A percentile compares a stretch with the other conserved stretches of the same genome.
phyloP scores from a whole-genome alignment of 2,797 vertebrate species.

The Spheniscus humboldti region DNA sequence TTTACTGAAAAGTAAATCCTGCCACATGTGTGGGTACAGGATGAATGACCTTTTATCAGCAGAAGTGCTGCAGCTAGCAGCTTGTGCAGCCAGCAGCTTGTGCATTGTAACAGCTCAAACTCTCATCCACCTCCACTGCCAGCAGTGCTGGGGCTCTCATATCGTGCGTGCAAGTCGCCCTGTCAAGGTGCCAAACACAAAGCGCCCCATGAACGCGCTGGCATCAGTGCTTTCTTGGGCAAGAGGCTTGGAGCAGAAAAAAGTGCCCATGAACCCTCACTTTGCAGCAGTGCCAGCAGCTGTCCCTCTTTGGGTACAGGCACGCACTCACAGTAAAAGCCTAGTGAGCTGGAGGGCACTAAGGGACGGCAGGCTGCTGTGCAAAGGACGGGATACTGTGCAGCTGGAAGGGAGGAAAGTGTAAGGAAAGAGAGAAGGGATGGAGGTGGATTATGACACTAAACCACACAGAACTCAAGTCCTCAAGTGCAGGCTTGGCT shows the following conservation, averaged over 20 bases:
- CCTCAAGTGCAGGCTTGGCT: not conserved
- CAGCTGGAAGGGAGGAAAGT: not conserved
- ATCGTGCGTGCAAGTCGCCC: too few relatives aligned
- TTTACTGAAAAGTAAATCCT: not conserved
- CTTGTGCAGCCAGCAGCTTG: not conserved
- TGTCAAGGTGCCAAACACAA: fast-evolving
- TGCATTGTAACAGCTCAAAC: not conserved
- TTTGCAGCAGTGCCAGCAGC: not conserved
- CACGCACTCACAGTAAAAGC: fast-evolving
- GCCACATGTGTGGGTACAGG: not conserved
- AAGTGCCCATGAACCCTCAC: not conserved
- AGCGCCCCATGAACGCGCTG: not conserved
- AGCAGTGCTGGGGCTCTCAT: not conserved
- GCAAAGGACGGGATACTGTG: not conserved
- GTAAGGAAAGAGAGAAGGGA: not conserved
- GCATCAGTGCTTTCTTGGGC: not conserved
- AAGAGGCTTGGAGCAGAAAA: not conserved
- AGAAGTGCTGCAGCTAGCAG: not conserved
- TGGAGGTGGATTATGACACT: not conserved
- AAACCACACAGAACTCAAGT: not conserved
- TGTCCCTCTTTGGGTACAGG: not conserved
- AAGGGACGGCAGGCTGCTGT: not conserved
- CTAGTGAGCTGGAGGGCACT: not conserved
- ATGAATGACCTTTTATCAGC: not conserved
- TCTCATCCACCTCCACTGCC: not conserved